A percentile compares a stretch with the other conserved stretches of the same genome.
Conservation (phyloP, 2,113 vertebrate genomes). For the Spheniscus mendiculus region DNA sequence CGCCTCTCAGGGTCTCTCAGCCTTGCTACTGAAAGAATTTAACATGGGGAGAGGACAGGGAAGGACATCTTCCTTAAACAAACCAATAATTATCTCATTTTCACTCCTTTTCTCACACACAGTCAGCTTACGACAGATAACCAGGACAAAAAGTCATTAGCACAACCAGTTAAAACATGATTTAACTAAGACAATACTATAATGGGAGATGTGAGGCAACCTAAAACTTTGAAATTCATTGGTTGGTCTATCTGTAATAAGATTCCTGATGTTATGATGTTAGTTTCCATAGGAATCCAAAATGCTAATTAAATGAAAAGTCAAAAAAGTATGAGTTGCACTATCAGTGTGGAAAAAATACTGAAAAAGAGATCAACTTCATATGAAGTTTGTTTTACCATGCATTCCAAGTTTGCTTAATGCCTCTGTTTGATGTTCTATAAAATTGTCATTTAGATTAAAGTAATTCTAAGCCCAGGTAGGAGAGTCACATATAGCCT, state of each 20-base stretch:
- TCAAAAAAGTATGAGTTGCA: not conserved
- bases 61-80: not conserved
- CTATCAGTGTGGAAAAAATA: not conserved
- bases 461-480: not conserved
- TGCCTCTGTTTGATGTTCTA: not conserved
- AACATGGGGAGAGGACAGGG: not conserved
- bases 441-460: not conserved
- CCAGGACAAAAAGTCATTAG: conserved; percentile 12
- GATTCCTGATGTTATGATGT: not conserved
- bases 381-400: not conserved
- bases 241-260: not conserved
- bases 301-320: not conserved
- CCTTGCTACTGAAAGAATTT: not conserved
- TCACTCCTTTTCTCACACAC: not conserved
- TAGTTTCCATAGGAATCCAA: not conserved
- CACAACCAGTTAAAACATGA: conserved; percentile 25
- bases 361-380: not conserved
- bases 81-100: not conserved
- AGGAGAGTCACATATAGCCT: not conserved
- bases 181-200: not conserved
- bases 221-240: not conserved
- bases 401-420: not conserved
- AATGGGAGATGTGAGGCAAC: not conserved
- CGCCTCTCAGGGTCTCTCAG: not conserved
- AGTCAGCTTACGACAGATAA: not conserved